Base-by-base conservation (phyloP, 2,888 invertebrate species). In the Gnatocerus cornutus region DNA sequence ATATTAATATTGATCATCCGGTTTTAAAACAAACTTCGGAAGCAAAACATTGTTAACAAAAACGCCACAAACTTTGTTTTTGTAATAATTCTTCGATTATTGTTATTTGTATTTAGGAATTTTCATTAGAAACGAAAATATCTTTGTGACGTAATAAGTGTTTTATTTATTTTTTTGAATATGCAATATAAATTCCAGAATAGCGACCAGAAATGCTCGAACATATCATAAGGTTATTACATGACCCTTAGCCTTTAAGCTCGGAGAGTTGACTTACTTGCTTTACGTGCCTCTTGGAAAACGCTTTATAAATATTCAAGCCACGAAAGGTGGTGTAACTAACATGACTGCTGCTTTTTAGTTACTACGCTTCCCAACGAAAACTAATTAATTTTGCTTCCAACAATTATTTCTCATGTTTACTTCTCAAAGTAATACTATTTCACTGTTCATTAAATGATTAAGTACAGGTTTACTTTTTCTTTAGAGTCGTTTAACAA, bases 141-240 rank as follows among this genome's bases (percentile, higher is more conserved):
- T 59, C 59, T n/a, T 14, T 21, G 41, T 56, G 46, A 64, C 41
- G 45, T 55, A 74, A 73, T 71, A 75, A 70, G 68, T 27, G 62
- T 68, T 69, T 70, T 68, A 71, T 73, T 71, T 74, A 71, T 73
- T 71, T 74, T 75, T 71, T 72, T 73, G 73, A 75, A 74, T 74
- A 71, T 71, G 74, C 65, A 75, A 75, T 75, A 75, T 74, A 75
- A 75, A 75, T 75, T 75, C 74, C 75, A 12, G 69, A 62, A 55
- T 41, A 52, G 55, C 70, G 71, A 69, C 65, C 69, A 69, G 73
- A 73, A 71, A 73, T 69, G 74, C 71, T 71, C 69, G 75, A 73
- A 75, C 74, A 75, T 74, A 71, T 75, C 75, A 73, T 74, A 68
- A 72, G 73, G 74, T 73, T 73, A 74, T 75, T 74, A 73, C 68